phyloP scores from a whole-genome alignment of 2,888 invertebrate species.

The Selenia dentaria region DNA sequence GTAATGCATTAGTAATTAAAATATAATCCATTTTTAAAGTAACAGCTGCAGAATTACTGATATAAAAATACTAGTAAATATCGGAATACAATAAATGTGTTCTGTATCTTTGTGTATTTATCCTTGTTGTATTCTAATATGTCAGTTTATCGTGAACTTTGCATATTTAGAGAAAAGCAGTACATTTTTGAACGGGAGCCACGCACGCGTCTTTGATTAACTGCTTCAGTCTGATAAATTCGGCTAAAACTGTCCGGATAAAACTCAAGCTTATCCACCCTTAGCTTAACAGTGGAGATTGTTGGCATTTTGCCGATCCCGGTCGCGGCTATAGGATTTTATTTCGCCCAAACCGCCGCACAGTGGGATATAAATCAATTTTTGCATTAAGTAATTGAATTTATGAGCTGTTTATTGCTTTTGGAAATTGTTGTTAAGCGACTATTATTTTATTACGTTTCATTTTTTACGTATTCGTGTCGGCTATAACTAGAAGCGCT shows the following conservation, averaged over 20 bases:
- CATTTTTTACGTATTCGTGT: slow-evolving; percentile 25
- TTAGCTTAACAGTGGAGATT: slow-evolving; percentile 53
- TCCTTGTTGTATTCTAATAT: no score
- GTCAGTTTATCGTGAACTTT: no score
- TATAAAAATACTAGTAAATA: no score
- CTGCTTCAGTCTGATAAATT: no score
- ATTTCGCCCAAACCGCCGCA: slow-evolving; percentile 60
- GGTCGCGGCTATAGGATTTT: slow-evolving; percentile 61
- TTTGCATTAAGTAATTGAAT: slow-evolving; percentile 81
- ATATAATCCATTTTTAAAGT: no score
- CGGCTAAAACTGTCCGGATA: not conserved
- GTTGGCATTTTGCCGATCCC: slow-evolving; percentile 71
- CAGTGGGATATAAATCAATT: slow-evolving; percentile 68
- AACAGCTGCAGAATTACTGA: no score
- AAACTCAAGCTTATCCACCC: slow-evolving; percentile 32
- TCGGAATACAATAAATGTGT: no score
- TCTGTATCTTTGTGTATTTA: no score
- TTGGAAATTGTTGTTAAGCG: slow-evolving; percentile 73
- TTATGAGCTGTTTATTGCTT: slow-evolving; percentile 78
- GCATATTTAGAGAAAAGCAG: no score
- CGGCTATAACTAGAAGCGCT: slow-evolving; percentile 20
- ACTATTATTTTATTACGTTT: slow-evolving; percentile 57
- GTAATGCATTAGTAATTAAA: no score
- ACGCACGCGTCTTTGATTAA: no score
- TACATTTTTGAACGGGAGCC: no score